phyloP scores from a whole-genome alignment of 2,888 invertebrate species.

The Hymenopus coronatus region DNA sequence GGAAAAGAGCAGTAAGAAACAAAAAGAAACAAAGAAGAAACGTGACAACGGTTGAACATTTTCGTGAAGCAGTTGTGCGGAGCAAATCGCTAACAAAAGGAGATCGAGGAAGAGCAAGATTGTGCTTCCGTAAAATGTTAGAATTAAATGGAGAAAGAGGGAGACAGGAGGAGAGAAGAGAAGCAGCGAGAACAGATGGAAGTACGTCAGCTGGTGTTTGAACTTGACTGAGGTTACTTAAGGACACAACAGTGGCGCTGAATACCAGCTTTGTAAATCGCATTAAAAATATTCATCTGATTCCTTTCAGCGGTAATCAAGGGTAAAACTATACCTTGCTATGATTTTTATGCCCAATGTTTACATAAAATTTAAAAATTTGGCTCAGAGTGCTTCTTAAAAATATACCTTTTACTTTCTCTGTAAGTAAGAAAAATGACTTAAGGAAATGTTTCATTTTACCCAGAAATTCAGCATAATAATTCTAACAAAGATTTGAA shows the following conservation, averaged over 20 bases:
- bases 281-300: too few relatives aligned
- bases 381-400: too few relatives aligned
- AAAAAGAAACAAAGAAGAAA: not conserved
- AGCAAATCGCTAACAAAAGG: conserved; percentile 15
- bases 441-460: too few relatives aligned
- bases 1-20: not conserved
- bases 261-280: not conserved
- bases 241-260: not conserved
- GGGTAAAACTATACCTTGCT: too few relatives aligned
- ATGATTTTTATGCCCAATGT: too few relatives aligned
- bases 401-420: too few relatives aligned
- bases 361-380: too few relatives aligned
- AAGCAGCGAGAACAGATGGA: not conserved
- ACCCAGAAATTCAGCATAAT: too few relatives aligned
- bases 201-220: not conserved
- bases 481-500: too few relatives aligned
- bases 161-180: not conserved
- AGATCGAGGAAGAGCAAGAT: not conserved
- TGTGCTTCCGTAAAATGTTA: conserved; percentile 5
- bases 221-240: conserved; percentile 7
- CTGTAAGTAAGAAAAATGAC: too few relatives aligned
- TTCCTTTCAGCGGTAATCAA: too few relatives aligned
- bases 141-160: conserved; percentile 2
- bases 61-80: conserved; percentile 19
- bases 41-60: conserved; percentile 12